Evolutionary conservation across 2,888 invertebrate genomes (phyloP).

Genomic region (Platypus cylindrus): DNA sequence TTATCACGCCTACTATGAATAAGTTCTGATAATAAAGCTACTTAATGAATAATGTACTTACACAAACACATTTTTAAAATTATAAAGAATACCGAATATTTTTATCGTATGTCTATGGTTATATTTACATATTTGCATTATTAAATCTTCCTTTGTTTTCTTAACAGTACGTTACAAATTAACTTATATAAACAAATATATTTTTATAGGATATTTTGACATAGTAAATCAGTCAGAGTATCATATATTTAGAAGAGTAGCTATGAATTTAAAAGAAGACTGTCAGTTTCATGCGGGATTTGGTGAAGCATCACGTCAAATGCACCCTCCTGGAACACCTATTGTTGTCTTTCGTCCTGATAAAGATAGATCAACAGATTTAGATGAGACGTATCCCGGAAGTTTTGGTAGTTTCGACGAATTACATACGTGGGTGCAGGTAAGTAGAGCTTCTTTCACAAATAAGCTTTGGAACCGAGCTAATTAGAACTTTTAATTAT

Average conservation of each 20-base stretch:
- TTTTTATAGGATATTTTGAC: constrained; percentile 74
- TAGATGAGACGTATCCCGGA: constrained; percentile 69
- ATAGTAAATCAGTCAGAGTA: constrained; percentile 69
- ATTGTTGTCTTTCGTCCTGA: constrained; percentile 76
- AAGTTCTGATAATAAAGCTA: no score
- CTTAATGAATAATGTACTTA: no score
- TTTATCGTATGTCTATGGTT: no score
- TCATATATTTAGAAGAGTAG: constrained; percentile 64
- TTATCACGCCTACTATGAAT: no score
- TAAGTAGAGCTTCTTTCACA: no score
- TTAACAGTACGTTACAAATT: no score
- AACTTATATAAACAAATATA: no score
- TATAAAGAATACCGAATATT: no score
- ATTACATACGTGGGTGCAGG: constrained; percentile 66
- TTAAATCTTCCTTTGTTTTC: no score
- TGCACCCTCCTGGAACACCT: constrained; percentile 78
- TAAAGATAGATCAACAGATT: constrained; percentile 63
- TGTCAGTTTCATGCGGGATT: constrained; percentile 89
- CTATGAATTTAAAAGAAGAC: constrained; percentile 85
- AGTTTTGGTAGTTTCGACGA: constrained; percentile 66
- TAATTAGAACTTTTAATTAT: not conserved
- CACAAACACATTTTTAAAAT: no score
- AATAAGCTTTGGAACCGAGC: no score
- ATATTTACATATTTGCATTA: no score
- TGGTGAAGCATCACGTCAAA: constrained; percentile 66